Evolutionary conservation across 2,888 invertebrate species (phyloP).

Genomic region (Dolichomitus sp.): DNA sequence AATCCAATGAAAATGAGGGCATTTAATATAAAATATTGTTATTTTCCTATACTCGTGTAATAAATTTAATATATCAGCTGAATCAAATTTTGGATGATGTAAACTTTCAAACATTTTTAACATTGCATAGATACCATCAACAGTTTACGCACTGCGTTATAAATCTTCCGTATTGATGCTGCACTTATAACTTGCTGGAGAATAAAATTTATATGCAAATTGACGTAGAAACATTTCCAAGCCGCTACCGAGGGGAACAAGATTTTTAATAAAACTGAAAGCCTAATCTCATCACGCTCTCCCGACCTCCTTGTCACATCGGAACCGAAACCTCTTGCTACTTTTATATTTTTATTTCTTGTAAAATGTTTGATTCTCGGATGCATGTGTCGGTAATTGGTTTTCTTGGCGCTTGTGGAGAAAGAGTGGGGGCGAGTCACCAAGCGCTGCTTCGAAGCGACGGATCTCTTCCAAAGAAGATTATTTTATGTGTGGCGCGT

Average conservation of each 20-base stretch:
- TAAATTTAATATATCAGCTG: too few species aligned
- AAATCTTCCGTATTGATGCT: background rate
- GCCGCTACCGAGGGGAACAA: background rate
- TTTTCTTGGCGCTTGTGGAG: background rate
- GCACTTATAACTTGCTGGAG: background rate
- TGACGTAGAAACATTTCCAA: background rate
- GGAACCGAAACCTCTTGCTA: background rate
- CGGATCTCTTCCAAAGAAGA: background rate
- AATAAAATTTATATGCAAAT: constrained; percentile 3
- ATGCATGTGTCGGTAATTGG: background rate
- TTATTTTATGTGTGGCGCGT: constrained; percentile 2
- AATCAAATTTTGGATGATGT: too few species aligned
- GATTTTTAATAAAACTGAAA: constrained; percentile 21
- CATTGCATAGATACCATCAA: too few species aligned
- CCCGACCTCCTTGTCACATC: background rate
- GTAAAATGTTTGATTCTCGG: constrained; percentile 9
- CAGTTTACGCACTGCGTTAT: too few species aligned
- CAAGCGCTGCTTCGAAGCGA: background rate
- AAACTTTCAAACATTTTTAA: too few species aligned
- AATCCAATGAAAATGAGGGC: too few species aligned
- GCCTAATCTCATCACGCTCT: background rate
- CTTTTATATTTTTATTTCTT: constrained; percentile 2
- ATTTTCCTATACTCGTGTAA: too few species aligned
- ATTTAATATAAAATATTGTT: too few species aligned
- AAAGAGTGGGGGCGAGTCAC: background rate